phyloP scores from a whole-genome alignment of 2,113 vertebrate genomes.

The Limnothrissa miodon region DNA sequence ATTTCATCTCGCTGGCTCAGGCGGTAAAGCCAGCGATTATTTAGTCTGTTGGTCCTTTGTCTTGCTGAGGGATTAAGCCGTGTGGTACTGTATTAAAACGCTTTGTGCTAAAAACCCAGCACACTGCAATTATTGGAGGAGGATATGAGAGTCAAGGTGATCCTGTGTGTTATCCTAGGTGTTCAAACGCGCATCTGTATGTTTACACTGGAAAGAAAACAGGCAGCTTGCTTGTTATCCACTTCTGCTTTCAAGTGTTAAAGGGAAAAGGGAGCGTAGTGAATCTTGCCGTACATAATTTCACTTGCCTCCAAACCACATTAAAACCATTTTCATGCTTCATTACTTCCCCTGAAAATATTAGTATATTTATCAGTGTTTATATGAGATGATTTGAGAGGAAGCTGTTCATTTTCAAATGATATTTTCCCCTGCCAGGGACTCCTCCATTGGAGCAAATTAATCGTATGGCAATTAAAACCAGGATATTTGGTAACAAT shows the following conservation, averaged over 20 bases:
- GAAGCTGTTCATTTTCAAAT: slow-evolving; percentile 65
- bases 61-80: slow-evolving; percentile 49
- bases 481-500: slow-evolving; percentile 68
- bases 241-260: slow-evolving; percentile 55
- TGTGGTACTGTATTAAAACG: slow-evolving; percentile 30
- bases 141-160: slow-evolving; percentile 54
- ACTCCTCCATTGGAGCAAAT: slow-evolving; percentile 65
- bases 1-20: slow-evolving; percentile 62
- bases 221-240: background rate
- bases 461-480: slow-evolving; percentile 72
- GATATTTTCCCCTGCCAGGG: slow-evolving; percentile 62
- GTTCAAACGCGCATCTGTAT: background rate
- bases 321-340: slow-evolving; percentile 51
- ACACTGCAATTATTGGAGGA: slow-evolving; percentile 31
- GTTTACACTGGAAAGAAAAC: background rate
- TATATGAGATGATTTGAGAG: slow-evolving; percentile 66
- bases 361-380: slow-evolving; percentile 66
- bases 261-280: slow-evolving; percentile 42
- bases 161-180: background rate
- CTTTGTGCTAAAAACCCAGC: slow-evolving; percentile 16
- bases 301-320: slow-evolving; percentile 51
- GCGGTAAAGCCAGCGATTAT: slow-evolving; percentile 54
- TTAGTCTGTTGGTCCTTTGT: slow-evolving; percentile 68
- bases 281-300: slow-evolving; percentile 46
- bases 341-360: slow-evolving; percentile 58